Evolutionary conservation across 2,888 invertebrate species (phyloP).

Genomic region (Melinaea menophilus): DNA sequence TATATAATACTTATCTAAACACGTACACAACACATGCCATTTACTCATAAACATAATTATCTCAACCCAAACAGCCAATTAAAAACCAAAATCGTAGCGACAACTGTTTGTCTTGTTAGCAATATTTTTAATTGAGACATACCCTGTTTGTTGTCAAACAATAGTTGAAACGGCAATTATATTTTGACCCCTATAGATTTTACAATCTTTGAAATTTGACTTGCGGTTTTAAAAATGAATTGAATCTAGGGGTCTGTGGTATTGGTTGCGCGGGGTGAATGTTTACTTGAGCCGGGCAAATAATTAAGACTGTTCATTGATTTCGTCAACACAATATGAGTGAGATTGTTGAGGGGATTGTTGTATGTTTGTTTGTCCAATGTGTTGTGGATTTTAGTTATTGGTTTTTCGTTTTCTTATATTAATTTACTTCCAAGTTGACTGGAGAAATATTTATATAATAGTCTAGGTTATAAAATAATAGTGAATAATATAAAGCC

Average conservation of each 20-base stretch:
- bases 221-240: constrained; percentile 23
- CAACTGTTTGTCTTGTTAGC: constrained; percentile 74
- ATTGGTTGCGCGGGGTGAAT: constrained; percentile 59
- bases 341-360: constrained; percentile 52
- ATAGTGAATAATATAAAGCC: not conserved
- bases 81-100: constrained; percentile 60
- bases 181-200: constrained; percentile 37
- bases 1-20: not conserved
- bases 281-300: constrained; percentile 71
- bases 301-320: constrained; percentile 77
- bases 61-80: constrained; percentile 65
- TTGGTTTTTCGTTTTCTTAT: constrained; percentile 43
- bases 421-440: constrained; percentile 29
- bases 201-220: constrained; percentile 15
- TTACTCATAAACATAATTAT: constrained; percentile 58
- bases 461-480: not conserved
- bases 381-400: constrained; percentile 48
- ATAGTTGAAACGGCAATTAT: constrained; percentile 53
- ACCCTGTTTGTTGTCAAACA: constrained; percentile 63
- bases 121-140: constrained; percentile 75
- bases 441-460: not conserved
- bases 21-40: constrained; percentile 35
- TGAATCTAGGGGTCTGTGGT: constrained; percentile 40
- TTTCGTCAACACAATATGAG: constrained; percentile 69
- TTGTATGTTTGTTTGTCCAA: constrained; percentile 55